Evolutionary conservation across 1,140 invertebrate genomes (phyloP).

Genomic region (Diachasma alloeum): DNA sequence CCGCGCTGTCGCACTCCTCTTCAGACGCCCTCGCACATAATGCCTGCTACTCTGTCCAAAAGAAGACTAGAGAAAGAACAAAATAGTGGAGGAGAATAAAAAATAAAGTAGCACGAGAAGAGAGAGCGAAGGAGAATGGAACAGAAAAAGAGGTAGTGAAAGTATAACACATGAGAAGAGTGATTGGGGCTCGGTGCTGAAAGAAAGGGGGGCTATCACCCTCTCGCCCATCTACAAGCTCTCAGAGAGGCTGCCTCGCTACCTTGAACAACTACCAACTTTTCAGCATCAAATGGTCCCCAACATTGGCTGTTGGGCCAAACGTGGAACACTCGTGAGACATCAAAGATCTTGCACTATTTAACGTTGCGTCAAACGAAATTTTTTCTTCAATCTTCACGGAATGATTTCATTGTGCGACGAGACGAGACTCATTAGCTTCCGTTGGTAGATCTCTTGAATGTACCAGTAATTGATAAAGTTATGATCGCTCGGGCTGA

Average conservation of each 20-base stretch:
- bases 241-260: neutral
- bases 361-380: too few species aligned
- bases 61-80: conserved; percentile 3
- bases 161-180: neutral
- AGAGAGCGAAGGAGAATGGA: neutral
- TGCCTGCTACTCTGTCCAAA: neutral
- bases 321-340: too few species aligned
- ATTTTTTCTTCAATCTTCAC: neutral
- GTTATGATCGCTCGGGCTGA: neutral
- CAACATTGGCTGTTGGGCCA: too few species aligned
- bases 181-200: neutral
- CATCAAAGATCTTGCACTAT: too few species aligned
- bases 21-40: conserved; percentile 34
- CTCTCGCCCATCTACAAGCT: neutral
- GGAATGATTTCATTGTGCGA: neutral
- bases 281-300: too few species aligned
- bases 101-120: conserved; percentile 18
- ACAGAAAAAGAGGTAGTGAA: neutral
- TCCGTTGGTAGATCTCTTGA: neutral
- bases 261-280: too few species aligned
- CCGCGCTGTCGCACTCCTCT: conserved; percentile 39
- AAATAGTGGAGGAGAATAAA: conserved; percentile 31
- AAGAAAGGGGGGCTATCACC: neutral
- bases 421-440: neutral
- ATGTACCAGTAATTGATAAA: neutral